phyloP scores from a whole-genome alignment of 2,888 invertebrate genomes.

The Dicranocentrus wangi region DNA sequence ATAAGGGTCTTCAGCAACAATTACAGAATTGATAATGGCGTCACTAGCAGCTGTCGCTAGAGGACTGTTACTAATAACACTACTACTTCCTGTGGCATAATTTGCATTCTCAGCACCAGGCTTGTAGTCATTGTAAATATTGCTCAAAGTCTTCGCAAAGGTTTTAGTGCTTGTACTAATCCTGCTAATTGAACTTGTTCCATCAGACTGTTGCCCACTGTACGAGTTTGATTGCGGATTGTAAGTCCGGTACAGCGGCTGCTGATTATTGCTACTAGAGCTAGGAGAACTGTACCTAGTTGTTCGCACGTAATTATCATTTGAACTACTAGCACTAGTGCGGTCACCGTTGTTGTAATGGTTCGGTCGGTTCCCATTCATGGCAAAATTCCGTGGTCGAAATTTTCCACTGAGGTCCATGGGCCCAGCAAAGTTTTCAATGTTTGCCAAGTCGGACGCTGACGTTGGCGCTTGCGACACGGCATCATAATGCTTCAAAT shows the following conservation, averaged over 20 bases:
- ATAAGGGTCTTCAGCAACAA: conserved; percentile 18
- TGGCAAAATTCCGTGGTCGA: conserved; percentile 22
- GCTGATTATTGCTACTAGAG: not conserved
- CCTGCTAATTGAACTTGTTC: not conserved
- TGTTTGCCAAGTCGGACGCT: conserved; percentile 34
- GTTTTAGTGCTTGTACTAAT: conserved; percentile 17
- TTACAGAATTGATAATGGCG: not conserved
- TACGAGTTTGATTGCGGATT: conserved; percentile 37
- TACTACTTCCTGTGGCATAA: conserved; percentile 13
- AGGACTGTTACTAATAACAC: conserved; percentile 3
- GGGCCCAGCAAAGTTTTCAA: conserved; percentile 35
- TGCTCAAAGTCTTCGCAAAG: conserved; percentile 50
- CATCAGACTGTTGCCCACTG: not conserved
- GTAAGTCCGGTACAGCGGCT: conserved; percentile 31
- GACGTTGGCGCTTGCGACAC: conserved; percentile 34
- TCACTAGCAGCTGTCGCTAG: conserved; percentile 18
- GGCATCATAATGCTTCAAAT: conserved; percentile 37
- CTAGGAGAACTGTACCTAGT: not conserved
- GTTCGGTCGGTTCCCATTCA: conserved; percentile 25
- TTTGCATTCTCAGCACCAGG: conserved; percentile 39
- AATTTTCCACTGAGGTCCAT: not conserved
- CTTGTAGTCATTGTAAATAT: conserved; percentile 55
- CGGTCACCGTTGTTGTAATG: not conserved
- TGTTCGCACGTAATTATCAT: not conserved
- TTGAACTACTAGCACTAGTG: conserved; percentile 22